Percentiles rank a stretch among this genome's conserved stretches.
These are phyloP conservation scores for Acestrorhynchus altus DNA, from an alignment of 2,797 vertebrate species.

Conservation along the genomic window DNA sequence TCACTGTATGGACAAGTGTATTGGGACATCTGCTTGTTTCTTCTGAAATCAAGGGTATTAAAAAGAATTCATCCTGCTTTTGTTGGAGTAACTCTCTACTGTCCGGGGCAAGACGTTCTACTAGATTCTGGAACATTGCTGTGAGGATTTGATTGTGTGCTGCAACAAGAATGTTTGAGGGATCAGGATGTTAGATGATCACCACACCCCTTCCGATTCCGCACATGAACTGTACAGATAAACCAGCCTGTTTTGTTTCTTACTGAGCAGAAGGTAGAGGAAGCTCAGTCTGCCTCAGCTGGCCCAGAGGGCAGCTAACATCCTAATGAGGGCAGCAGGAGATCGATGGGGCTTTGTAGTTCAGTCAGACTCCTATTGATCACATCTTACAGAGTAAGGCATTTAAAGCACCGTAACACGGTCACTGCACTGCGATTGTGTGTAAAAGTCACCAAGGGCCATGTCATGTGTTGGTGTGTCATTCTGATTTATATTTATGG, in stretches of 20 bases:
- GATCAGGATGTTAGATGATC: too few species aligned
- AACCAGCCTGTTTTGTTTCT: conserved; percentile 6
- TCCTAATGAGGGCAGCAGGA: conserved; percentile 61
- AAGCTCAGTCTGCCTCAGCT: conserved; percentile 53
- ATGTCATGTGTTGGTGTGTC: conserved; percentile 3
- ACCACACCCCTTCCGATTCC: too few species aligned
- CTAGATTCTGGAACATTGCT: too few species aligned
- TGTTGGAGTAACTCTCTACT: too few species aligned
- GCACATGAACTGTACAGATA: not conserved
- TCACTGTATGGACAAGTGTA: too few species aligned
- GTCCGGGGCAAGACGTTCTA: too few species aligned
- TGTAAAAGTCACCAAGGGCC: not conserved
- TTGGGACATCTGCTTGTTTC: too few species aligned
- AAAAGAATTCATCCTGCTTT: too few species aligned
- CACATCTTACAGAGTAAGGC: conserved; percentile 39
- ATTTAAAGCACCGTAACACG: conserved; percentile 45
- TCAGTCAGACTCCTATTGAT: conserved; percentile 63
- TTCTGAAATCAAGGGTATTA: too few species aligned
- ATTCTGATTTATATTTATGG: not conserved
- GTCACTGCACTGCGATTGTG: conserved; percentile 34
- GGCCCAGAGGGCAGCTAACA: conserved; percentile 55
- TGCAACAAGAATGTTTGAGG: too few species aligned
- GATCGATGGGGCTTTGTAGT: conserved; percentile 62
- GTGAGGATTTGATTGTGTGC: too few species aligned
- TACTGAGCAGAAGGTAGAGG: too few species aligned